Base-by-base conservation (phyloP, 1,140 invertebrate genomes). In the Dendrolimus kikuchii region DNA sequence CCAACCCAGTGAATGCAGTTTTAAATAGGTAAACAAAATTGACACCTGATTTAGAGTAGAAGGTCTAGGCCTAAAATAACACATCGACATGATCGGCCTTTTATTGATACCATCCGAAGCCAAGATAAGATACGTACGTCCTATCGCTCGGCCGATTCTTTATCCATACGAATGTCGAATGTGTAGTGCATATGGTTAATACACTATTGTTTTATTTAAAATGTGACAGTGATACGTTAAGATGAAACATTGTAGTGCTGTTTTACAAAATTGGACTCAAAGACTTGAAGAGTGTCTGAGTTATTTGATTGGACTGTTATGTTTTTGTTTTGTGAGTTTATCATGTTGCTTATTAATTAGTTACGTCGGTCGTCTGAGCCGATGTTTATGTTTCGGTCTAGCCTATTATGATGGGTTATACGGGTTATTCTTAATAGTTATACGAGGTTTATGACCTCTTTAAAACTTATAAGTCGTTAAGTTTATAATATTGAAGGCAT, bases 51-150 rank as follows among this genome's bases (percentile, higher is more conserved):
- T 23, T 3, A 23, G 23, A 45, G 8, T 51, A 41, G 38, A 81
- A 81, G 75, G 75, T 77, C 72, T 78, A 74, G 77, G 74, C 48
- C 60, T 51, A 23, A 62, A 59, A 60, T 58, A 53, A 60, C 51
- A 59, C 36, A 40, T 38, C 40, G 10, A 41, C 45, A 52, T 61
- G 53, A 56, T 55, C 52, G 51, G 51, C 59, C 55, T 74, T 76
- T 71, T 71, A 78, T 81, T 78, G 74, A 81, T 81, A 81, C 68
- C 67, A 54, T 77, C 75, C 78, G 72, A 71, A 69, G 60, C 57
- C 53, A 49, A 62, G 77, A 82, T 82, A 80, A 82, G 79, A 82
- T 82, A 76, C 59, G 58, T 66, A 59, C 66, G 58, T 60, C 60
- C 71, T 65, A 67, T 63, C 57, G 62, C 54, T 60, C 60, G 71